Base-by-base conservation (phyloP, 2,113 vertebrate species). In the Rhinopomastus cyanomelas region DNA sequence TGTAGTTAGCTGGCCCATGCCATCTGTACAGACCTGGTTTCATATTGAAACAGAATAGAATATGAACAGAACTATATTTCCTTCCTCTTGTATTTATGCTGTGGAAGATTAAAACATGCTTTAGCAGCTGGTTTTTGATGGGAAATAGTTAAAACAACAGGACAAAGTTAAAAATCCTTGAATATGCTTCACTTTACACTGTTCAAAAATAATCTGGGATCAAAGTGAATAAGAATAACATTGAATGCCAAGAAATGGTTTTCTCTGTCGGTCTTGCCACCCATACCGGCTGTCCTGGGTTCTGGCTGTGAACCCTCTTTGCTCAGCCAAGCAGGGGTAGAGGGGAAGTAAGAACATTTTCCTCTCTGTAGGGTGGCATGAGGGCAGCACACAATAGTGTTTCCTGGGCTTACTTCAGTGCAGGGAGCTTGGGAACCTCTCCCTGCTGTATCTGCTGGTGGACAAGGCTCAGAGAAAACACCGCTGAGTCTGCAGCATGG, bases 151-250 rank as follows among this genome's bases (percentile, higher is more conserved):
- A 78, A 94, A 88, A 78, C 46, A 84, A 75, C 48, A 23, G 25
- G 51, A 68, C 65, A 84, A 81, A 86, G 10, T 57, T 88, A 51
- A 86, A 94, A 94, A 75, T 51, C 39, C 46, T 79, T 88, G 51
- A 81, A 61, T 78, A 81, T 27, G 27, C 48, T 15, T 81, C 42
- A 49, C 56, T 68, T 91, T 57, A 88, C 39, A 34, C 36, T 44
- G 55, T 56, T 93, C 8, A 88, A 83, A 93, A 73, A 69, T 82
- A 95, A 88, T 61, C 55, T 88, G 74, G 26, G n/a, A 73, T 87
- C 69, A 91, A 93, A 94, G 52, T 48, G 30, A 18, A 6, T 51
- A 87, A 52, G 77, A 69, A 86, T 85, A 79, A 88, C 88, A 79
- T 20, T 32, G 32, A 84, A 90, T 79, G 26, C 61, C 51, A 73